Conservation (phyloP, 2,113 vertebrate genomes). For the Nerophis ophidion region DNA sequence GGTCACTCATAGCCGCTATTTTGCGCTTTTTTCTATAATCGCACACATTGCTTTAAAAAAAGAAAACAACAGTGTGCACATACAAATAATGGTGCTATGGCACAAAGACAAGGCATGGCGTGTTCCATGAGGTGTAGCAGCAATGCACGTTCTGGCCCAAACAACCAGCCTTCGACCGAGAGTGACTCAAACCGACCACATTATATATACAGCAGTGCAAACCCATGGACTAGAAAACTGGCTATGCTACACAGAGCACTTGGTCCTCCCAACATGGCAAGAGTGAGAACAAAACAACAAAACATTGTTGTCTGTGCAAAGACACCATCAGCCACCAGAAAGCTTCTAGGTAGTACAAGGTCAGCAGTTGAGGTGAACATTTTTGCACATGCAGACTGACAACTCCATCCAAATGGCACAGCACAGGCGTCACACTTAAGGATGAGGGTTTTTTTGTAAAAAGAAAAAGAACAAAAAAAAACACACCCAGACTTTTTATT, state of each 20-base stretch:
- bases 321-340: constrained; percentile 29
- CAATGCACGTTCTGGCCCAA: constrained; percentile 53
- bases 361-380: constrained; percentile 58
- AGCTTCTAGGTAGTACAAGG: constrained; percentile 51
- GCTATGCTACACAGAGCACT: constrained; percentile 44
- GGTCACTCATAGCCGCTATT: constrained; percentile 47
- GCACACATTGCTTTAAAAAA: background rate
- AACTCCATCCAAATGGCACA: constrained; percentile 64
- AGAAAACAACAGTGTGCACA: background rate
- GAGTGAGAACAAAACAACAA: constrained; percentile 20
- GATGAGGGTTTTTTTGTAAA: constrained; percentile 44
- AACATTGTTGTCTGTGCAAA: constrained; percentile 39
- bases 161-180: constrained; percentile 29
- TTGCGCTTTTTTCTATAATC: constrained; percentile 12
- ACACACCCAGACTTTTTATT: constrained; percentile 67
- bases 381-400: constrained; percentile 72
- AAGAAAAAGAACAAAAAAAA: constrained; percentile 61
- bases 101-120: constrained; percentile 66
- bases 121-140: constrained; percentile 65
- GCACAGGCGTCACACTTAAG: constrained; percentile 60
- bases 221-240: constrained; percentile 31
- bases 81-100: constrained; percentile 27
- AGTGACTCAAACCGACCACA: constrained; percentile 38
- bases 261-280: constrained; percentile 36
- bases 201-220: constrained; percentile 29